Evolutionary conservation across 2,113 vertebrate species (phyloP), one percentile per base, ranked within the genome.

Genomic region (Lates calcarifer): DNA sequence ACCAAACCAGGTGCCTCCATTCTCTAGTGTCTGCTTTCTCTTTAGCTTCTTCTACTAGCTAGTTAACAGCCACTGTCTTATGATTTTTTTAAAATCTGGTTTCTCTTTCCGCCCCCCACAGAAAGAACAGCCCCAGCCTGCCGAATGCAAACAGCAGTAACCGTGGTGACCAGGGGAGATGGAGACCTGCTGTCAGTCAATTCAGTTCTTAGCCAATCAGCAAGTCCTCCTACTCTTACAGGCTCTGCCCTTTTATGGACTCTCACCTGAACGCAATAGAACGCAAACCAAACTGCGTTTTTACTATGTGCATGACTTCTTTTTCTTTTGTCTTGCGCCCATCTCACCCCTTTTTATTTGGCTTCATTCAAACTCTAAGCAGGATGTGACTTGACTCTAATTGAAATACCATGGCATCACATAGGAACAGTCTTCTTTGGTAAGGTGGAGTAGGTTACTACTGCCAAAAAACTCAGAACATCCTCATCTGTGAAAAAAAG

Each of bases 131-230:
- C 95, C 95, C 94, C 98, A 97, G 92, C 98, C 98, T 77, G 96
- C 97, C 37, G 98, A 99, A 91, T 99, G 98, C 96, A 99, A 99
- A 92, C 98, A 99, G 95, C 98, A 99, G 95, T 99, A 96, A 97
- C 89, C 90, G 57, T 85, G 90, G 90, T 87, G 93, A 92, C 91
- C 92, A 91, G 87, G 86, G 91, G 94, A 91, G 47, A 69, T 60
- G 80, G 84, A 86, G 82, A 84, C 81, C 88, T 90, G 90, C 85
- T 74, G 74, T 86, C 85, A 53, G 51, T 92, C 87, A 93, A 92
- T 94, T 93, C 82, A 66, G 90, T 89, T 94, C 93, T 93, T 92
- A 93, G 82, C 93, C 94, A 92, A 92, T 94, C 91, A 94, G 91
- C 94, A 91, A 93, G 93, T 90, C 90, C 91, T 93, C 83, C 79